Percentiles rank a stretch among this genome's conserved stretches.
Conservation (phyloP, 2,113 vertebrate genomes). For the Ptyas mucosa region DNA sequence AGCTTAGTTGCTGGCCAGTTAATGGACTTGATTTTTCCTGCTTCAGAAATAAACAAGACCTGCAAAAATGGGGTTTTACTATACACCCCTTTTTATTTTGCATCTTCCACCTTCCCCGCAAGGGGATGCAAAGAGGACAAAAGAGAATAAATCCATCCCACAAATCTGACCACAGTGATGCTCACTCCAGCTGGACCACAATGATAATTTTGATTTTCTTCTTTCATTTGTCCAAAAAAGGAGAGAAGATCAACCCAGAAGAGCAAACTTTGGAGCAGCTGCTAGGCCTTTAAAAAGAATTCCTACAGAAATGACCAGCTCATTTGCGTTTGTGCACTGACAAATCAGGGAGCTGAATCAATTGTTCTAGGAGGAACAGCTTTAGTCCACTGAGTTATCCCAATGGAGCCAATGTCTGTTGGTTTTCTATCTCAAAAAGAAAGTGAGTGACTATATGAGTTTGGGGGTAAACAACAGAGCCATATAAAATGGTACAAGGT, state of each 20-base stretch:
- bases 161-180: background rate
- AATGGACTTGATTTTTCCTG: background rate
- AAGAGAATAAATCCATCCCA: background rate
- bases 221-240: background rate
- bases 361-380: background rate
- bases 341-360: background rate
- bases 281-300: background rate
- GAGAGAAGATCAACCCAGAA: background rate
- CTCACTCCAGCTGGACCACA: background rate
- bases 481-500: background rate
- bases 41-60: background rate
- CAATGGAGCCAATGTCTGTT: background rate
- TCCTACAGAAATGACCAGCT: background rate
- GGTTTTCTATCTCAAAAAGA: background rate
- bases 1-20: background rate
- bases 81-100: background rate
- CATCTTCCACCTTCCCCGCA: background rate
- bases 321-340: background rate
- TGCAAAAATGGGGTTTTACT: background rate
- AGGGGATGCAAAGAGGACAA: background rate
- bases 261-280: background rate
- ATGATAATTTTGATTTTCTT: background rate
- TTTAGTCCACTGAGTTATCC: background rate
- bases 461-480: background rate
- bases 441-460: background rate